Conservation (phyloP, 2,797 vertebrate species). For the Discoglossus pictus region DNA sequence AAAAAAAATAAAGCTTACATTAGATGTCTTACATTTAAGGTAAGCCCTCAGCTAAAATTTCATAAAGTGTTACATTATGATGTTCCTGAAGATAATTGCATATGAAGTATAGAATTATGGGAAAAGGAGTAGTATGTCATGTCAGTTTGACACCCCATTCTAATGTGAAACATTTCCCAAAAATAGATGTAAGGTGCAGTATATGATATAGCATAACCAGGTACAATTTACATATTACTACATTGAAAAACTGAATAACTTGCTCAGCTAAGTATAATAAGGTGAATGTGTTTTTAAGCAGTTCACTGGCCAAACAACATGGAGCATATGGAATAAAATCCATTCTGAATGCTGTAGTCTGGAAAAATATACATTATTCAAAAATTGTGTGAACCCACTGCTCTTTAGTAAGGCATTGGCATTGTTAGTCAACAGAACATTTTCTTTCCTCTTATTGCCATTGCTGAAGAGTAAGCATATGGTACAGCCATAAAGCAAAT, state of each 20-base stretch:
- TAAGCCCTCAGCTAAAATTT: slow-evolving; percentile 1
- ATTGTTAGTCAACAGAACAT: no score
- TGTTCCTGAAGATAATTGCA: slow-evolving; percentile 25
- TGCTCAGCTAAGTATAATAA: not conserved
- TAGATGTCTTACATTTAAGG: slow-evolving; percentile 8
- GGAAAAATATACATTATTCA: no score
- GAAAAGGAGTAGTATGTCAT: slow-evolving; percentile 13
- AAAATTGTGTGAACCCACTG: no score
- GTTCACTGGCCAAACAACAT: not conserved
- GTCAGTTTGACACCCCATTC: slow-evolving; percentile 38
- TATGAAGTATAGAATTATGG: slow-evolving; percentile 5
- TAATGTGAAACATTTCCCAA: slow-evolving; percentile 38
- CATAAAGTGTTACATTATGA: slow-evolving; percentile 7
- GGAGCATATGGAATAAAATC: not conserved
- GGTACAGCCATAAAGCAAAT: no score
- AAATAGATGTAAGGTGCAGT: slow-evolving; percentile 40
- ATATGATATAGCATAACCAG: slow-evolving; percentile 25
- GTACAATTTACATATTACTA: slow-evolving; percentile 19
- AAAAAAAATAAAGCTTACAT: slow-evolving; percentile 13
- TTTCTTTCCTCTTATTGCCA: no score
- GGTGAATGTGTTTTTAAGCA: not conserved
- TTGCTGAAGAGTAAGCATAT: no score
- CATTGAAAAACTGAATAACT: not conserved
- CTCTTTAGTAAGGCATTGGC: no score
- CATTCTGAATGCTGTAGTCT: no score